Percentiles rank a stretch among this genome's conserved stretches.
Evolutionary conservation across 2,888 invertebrate genomes (phyloP).

Genomic region (Maniola hyperantus): DNA sequence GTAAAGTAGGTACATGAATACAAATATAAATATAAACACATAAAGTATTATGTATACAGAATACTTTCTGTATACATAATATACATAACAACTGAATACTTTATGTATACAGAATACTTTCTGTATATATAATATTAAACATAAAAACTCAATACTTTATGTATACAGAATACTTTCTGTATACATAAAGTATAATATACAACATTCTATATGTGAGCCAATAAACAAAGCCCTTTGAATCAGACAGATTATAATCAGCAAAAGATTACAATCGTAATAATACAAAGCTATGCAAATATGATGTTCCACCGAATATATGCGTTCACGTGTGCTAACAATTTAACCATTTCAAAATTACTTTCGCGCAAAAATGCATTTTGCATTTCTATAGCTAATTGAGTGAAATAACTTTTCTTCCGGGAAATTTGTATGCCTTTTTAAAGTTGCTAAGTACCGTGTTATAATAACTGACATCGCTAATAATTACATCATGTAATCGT

Average conservation of each 20-base stretch:
- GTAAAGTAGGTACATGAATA: too few species aligned
- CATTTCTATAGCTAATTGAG: conserved; percentile 17
- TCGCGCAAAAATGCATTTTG: conserved; percentile 22
- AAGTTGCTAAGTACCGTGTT: conserved; percentile 20
- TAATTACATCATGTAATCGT: conserved; percentile 1
- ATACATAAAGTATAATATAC: too few species aligned
- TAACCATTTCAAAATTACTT: conserved; percentile 13
- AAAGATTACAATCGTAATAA: conserved; percentile 1
- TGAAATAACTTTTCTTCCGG: conserved; percentile 17
- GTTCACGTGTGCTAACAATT: not conserved
- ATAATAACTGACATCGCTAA: conserved; percentile 18
- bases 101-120: too few species aligned
- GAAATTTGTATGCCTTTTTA: conserved; percentile 20
- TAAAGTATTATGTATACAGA: too few species aligned
- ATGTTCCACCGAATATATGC: not conserved
- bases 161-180: too few species aligned
- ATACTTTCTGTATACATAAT: too few species aligned
- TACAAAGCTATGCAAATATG: conserved; percentile 2
- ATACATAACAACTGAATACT: too few species aligned
- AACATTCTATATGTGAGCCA: too few species aligned
- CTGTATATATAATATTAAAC: too few species aligned
- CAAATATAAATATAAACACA: too few species aligned
- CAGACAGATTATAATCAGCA: not conserved
- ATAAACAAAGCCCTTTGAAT: too few species aligned
- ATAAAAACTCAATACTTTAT: too few species aligned